Evolutionary conservation across 1,140 invertebrate species (phyloP).

Genomic region (Diprion similis): DNA sequence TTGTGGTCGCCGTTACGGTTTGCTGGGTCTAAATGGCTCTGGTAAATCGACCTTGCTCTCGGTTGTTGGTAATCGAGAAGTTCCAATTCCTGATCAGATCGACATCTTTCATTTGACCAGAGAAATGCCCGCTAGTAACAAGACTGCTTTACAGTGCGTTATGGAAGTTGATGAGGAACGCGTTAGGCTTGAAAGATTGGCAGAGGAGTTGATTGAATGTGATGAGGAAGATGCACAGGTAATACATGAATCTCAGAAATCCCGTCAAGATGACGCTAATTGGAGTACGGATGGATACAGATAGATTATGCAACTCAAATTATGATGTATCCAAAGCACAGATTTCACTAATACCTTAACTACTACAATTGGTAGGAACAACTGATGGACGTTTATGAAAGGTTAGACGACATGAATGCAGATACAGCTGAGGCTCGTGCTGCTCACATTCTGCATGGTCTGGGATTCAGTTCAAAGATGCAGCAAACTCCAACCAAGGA

Average conservation of each 20-base stretch:
- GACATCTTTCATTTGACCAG: constrained; percentile 98
- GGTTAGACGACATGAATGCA: constrained; percentile 95
- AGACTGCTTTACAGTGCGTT: constrained; percentile 92
- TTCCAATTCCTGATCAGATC: constrained; percentile 95
- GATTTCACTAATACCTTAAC: too few species aligned
- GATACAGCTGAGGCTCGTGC: constrained; percentile 95
- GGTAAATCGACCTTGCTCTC: constrained; percentile 92
- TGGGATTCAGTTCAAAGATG: constrained; percentile 96
- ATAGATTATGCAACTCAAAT: too few species aligned
- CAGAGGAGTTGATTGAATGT: constrained; percentile 86
- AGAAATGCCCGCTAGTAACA: constrained; percentile 96
- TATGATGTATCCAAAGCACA: too few species aligned
- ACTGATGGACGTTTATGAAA: constrained; percentile 97
- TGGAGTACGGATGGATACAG: too few species aligned
- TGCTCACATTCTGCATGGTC: constrained; percentile 93
- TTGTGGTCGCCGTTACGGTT: constrained; percentile 94
- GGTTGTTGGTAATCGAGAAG: constrained; percentile 90
- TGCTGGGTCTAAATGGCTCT: constrained; percentile 96
- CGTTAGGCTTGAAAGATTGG: constrained; percentile 88
- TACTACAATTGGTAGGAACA: constrained; percentile 76
- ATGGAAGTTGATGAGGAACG: constrained; percentile 98
- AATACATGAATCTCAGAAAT: constrained; percentile 3
- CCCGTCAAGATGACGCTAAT: too few species aligned
- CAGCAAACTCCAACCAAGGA: constrained; percentile 91
- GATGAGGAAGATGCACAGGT: constrained; percentile 82